Evolutionary conservation across 2,113 vertebrate species (phyloP), one percentile per base, ranked within the genome.

Genomic region (Melanerpes formicivorus): DNA sequence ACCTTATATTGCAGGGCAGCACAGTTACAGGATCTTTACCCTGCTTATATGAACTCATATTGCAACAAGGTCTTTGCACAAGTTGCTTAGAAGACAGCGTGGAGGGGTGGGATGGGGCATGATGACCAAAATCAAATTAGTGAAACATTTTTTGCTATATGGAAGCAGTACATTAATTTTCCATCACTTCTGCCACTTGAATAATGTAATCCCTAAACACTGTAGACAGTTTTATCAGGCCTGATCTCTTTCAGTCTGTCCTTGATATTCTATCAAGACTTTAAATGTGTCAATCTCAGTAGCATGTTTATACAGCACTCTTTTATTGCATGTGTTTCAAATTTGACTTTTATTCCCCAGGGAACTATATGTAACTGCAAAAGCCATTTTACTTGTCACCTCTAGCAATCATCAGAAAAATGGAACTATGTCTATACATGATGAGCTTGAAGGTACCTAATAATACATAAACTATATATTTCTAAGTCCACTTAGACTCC

Each of bases 381-480:
- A 87, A 96, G 88, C 79, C 23, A 92, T 96, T 97, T 96, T 72
- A 70, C 93, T 90, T 96, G 93, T 96, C 87, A 90, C 88, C 71
- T 96, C 93, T 83, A 96, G 90, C 95, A 96, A 82, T 79, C 56
- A 50, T 90, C 86, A 74, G 73, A 77, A 92, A 95, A 95, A 96
- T 78, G 29, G 87, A 91, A 46, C 75, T 91, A 25, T 58, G 44
- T 93, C 42, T 88, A 1, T 78, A 42, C 65, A n/a, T 58, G 40
- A 81, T 87, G 71, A 80, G n/a, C 46, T 93, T 32, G 54, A 77
- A 78, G 52, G 70, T 62, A 55, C 32, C 76, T 80, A 76, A 48
- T 90, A 46, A 94, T 22, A 77, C 62, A 13, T 50, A 87, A 93
- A 87, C 16, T 26, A 90, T 90, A 93, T 88, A 74, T 80, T 95